These are phyloP conservation scores for Labeo calbasu DNA, from an alignment of 2,797 vertebrate species.

Conservation along the genomic window DNA sequence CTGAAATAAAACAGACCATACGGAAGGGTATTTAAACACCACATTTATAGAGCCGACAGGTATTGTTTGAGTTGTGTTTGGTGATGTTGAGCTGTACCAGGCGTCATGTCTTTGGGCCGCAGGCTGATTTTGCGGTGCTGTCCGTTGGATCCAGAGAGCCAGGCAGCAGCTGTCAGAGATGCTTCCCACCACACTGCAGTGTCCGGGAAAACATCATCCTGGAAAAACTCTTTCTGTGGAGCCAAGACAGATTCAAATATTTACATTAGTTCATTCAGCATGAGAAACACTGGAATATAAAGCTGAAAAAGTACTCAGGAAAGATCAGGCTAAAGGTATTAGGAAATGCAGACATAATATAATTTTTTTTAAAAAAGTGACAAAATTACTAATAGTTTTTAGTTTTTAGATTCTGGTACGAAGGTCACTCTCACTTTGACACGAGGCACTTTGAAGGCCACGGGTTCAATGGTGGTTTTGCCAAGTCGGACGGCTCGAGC, in stretches of 20 bases:
- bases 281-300: background rate
- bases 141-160: conserved; percentile 83
- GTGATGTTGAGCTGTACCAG: conserved; percentile 76
- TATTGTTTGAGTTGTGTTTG: background rate
- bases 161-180: conserved; percentile 75
- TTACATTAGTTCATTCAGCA: background rate
- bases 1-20: conserved; percentile 67
- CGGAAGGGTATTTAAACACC: background rate
- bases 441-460: conserved; percentile 90
- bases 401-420: background rate
- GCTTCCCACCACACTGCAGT: conserved; percentile 88
- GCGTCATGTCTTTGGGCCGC: conserved; percentile 85
- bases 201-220: conserved; percentile 89
- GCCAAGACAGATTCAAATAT: background rate
- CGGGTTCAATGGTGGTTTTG: conserved; percentile 84
- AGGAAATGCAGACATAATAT: background rate
- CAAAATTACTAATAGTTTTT: background rate
- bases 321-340: background rate
- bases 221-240: conserved; percentile 96
- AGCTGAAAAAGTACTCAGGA: no score
- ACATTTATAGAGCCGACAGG: background rate
- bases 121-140: conserved; percentile 82
- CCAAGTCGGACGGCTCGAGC: conserved; percentile 86
- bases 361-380: background rate
- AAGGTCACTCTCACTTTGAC: conserved; percentile 81